phyloP scores from a whole-genome alignment of 2,888 invertebrate genomes.

The Ectemnius lituratus region DNA sequence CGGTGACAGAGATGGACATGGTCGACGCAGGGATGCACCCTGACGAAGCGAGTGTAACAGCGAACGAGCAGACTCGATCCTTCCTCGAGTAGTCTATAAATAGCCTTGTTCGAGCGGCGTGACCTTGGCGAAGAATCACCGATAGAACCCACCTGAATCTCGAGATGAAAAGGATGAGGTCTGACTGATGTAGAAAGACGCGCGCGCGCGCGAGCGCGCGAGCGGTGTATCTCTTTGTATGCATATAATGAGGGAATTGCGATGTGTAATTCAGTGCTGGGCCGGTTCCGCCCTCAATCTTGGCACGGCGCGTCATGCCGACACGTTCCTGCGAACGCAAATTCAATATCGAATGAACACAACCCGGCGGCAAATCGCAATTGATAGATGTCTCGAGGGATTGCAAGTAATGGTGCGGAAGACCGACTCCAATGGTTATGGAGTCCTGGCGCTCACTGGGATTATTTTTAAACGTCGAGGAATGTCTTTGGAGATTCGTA shows the following conservation, averaged over 20 bases:
- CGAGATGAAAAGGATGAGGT: constrained; percentile 11
- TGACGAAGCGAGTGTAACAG: constrained; percentile 3
- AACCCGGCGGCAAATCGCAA: no score
- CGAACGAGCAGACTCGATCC: constrained; percentile 8
- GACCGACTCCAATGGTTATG: no score
- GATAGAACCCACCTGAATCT: constrained; percentile 39
- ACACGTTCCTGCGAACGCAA: no score
- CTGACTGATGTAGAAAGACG: not conserved
- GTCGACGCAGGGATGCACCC: no score
- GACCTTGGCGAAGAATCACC: constrained; percentile 57
- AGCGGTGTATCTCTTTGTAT: not conserved
- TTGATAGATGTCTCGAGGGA: no score
- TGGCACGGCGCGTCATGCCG: no score
- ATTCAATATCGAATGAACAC: no score
- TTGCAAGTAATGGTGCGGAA: no score
- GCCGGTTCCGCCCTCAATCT: no score
- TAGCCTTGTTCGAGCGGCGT: constrained; percentile 52
- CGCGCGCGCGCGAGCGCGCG: not conserved
- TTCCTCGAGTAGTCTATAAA: constrained; percentile 48
- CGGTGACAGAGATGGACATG: no score
- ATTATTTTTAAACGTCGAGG: not conserved
- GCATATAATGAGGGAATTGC: constrained; percentile 2
- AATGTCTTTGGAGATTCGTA: constrained; percentile 1
- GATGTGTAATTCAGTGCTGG: no score
- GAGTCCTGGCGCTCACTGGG: not conserved